A percentile compares a stretch with the other conserved stretches of the same genome.
These are phyloP conservation scores for Thamnaconus septentrionalis DNA, from an alignment of 2,113 vertebrate genomes.

Conservation along the genomic window DNA sequence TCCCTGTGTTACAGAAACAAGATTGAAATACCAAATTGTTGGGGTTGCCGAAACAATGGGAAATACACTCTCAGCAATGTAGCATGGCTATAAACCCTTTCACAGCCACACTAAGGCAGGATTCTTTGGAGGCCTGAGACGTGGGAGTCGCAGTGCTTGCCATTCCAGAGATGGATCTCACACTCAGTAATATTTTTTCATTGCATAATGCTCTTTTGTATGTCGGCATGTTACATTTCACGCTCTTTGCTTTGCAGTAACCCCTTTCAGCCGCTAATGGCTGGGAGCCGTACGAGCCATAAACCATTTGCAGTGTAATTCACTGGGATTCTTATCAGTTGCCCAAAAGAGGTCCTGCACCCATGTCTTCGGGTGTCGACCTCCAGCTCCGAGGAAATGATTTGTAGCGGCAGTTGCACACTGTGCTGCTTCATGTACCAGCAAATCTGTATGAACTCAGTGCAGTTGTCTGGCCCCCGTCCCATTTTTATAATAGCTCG, in stretches of 20 bases:
- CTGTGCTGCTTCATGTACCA: constrained; percentile 35
- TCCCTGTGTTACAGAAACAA: no score
- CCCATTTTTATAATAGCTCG: constrained; percentile 51
- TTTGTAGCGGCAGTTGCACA: constrained; percentile 46
- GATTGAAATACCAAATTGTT: constrained; percentile 3
- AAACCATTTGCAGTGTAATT: constrained; percentile 39
- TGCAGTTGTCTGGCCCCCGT: constrained; percentile 37
- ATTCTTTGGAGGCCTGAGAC: constrained; percentile 27
- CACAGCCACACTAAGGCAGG: constrained; percentile 38
- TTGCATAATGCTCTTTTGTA: constrained; percentile 37
- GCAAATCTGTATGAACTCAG: constrained; percentile 48
- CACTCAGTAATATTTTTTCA: constrained; percentile 14
- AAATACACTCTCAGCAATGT: constrained; percentile 24
- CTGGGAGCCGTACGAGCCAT: constrained; percentile 16
- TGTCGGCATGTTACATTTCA: constrained; percentile 26
- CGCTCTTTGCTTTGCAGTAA: constrained; percentile 13
- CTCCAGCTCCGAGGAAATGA: constrained; percentile 39
- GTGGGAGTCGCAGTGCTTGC: constrained; percentile 11
- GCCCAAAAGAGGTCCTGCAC: constrained; percentile 46
- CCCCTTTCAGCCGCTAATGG: constrained; percentile 51
- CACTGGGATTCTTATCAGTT: constrained; percentile 56
- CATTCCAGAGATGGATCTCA: constrained; percentile 17
- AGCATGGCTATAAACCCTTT: constrained; percentile 36
- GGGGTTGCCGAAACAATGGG: constrained; percentile 34
- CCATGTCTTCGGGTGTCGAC: constrained; percentile 50